Conservation (phyloP, 2,113 vertebrate genomes). For the Arenaria interpres region DNA sequence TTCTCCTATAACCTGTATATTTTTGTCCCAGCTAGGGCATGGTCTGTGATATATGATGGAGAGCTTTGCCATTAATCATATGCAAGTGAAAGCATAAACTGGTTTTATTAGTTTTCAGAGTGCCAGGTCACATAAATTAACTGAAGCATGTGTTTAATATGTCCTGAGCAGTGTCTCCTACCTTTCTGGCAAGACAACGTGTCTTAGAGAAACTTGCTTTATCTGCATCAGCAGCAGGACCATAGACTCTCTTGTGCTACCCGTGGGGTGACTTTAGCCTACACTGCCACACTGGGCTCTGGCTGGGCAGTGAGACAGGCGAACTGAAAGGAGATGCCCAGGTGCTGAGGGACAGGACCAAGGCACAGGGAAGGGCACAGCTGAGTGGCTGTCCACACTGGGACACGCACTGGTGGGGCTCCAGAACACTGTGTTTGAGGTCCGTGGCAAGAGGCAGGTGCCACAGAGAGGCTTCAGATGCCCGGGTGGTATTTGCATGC, state of each 20-base stretch:
- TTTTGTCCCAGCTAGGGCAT: constrained; percentile 49
- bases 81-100: constrained; percentile 48
- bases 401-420: background rate
- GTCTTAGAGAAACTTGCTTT: background rate
- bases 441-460: background rate
- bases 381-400: background rate
- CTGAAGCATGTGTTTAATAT: background rate
- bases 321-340: background rate
- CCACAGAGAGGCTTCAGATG: background rate
- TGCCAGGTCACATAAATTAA: constrained; percentile 59
- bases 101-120: constrained; percentile 62
- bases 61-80: constrained; percentile 72
- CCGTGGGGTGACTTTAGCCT: background rate
- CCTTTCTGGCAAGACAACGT: background rate
- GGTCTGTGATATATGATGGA: constrained; percentile 65
- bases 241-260: no score
- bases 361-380: background rate
- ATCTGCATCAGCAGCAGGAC: background rate
- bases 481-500: background rate
- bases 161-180: background rate
- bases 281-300: background rate
- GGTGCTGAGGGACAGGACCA: background rate
- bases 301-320: background rate
- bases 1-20: constrained; percentile 73
- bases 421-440: background rate